Evolutionary conservation across 2,888 invertebrate species (phyloP), one percentile per base, ranked within the genome.

Genomic region (Stenotaenia linearis): DNA sequence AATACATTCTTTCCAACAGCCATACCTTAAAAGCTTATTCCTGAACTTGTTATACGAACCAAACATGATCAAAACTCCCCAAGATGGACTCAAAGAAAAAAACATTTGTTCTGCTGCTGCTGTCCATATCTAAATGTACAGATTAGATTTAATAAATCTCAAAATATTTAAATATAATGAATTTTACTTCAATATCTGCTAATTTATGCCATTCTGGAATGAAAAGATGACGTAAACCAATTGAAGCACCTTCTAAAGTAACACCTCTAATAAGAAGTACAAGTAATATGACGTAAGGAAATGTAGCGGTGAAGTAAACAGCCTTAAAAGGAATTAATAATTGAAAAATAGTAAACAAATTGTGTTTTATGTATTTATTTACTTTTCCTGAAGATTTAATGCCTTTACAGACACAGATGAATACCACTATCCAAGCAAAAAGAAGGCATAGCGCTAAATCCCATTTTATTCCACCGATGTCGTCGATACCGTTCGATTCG

Each of bases 91-190:
- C 80, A 93, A 91, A 0, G 94, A 93, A 86, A 93, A 94, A 86
- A 93, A 93, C 83, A 93, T 92, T 89, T 94, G 93, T 1, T 93
- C 93, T 0, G 93, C 93, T 0, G 94, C 93, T 82, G 92, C 92
- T 4, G 91, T 92, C 94, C 94, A 94, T 18, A 94, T 93, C 82
- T 89, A 77, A 28, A 56, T 21, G 21, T 21, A 80, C 56, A 82
- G 10, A 25, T 35, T 79, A 50, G 7, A 21, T 56, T 21, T 56
- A 45, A n/a, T 9, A 18, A n/a, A 3, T 45, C 9, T 7, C 9
- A 74, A 74, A 74, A 7, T 4, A 15, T 74, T 30, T 21, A 7
- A 74, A 74, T 7, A 74, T 7, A 32, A 6, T 6, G 32, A 6
- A 30, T 6, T 82, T 76, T 83, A 83, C 84, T 80, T 83, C 80